These are phyloP conservation scores for Ptychodera flava DNA, from an alignment of 35 echinoderm and acorn worm genomes.

Conservation along the genomic window DNA sequence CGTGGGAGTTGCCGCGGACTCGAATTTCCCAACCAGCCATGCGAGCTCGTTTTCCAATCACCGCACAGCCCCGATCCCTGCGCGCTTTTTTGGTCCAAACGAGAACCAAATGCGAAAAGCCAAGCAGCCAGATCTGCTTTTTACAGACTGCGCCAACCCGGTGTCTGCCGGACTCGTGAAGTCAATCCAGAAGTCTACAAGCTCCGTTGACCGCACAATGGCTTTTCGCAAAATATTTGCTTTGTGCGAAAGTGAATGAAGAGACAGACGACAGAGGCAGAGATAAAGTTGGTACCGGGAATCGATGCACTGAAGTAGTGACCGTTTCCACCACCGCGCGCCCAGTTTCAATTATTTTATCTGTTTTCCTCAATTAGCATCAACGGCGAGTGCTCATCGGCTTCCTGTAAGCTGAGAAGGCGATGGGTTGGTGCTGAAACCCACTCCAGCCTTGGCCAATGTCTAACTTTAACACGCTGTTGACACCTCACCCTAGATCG, in stretches of 20 bases:
- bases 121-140: no score
- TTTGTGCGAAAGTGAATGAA: no score
- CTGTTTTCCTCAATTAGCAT: constrained; percentile 1
- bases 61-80: neutral
- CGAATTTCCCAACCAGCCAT: neutral
- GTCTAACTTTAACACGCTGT: neutral
- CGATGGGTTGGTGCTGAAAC: neutral
- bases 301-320: no score
- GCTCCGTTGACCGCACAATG: no score
- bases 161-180: no score
- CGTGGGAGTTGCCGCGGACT: neutral
- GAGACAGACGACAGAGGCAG: no score
- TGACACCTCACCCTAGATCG: constrained; percentile 77
- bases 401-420: neutral
- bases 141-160: no score
- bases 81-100: no score
- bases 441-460: neutral
- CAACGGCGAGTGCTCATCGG: neutral
- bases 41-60: neutral
- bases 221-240: no score
- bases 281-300: no score
- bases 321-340: neutral
- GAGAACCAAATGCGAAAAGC: neutral
- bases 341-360: neutral
- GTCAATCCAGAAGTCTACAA: no score